Evolutionary conservation across 2,888 invertebrate genomes (phyloP).

Genomic region (Aphodius sticticus): DNA sequence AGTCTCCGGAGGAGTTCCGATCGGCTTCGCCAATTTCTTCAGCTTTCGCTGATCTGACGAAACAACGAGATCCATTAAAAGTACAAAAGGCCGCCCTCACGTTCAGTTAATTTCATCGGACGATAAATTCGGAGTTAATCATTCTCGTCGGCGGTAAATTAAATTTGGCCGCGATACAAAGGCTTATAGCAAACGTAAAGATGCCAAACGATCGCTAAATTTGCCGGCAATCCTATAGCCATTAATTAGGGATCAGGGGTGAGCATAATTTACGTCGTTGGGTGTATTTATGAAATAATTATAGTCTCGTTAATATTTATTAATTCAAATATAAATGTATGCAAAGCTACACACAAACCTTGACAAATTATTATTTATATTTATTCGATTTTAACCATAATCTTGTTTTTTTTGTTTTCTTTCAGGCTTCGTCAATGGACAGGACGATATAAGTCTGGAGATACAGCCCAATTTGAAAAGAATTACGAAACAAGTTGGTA

Average conservation of each 20-base stretch:
- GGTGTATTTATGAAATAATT: background rate
- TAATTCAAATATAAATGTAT: too few species aligned
- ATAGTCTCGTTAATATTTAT: background rate
- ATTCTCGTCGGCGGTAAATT: background rate
- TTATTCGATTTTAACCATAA: too few species aligned
- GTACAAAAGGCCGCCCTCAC: background rate
- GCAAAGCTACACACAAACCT: too few species aligned
- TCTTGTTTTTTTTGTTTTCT: slow-evolving; percentile 6
- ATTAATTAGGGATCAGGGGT: background rate
- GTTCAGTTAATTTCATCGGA: background rate
- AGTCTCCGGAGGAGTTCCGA: background rate
- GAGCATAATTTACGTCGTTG: background rate
- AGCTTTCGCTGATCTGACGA: background rate
- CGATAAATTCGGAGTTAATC: background rate
- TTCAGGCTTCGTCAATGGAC: slow-evolving; percentile 21
- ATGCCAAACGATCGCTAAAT: background rate
- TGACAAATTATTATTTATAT: too few species aligned
- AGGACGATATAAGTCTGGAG: slow-evolving; percentile 62
- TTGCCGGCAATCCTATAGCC: background rate
- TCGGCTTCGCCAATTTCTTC: background rate
- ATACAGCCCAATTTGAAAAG: slow-evolving; percentile 75
- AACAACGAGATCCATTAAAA: slow-evolving; percentile 4
- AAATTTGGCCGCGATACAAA: background rate
- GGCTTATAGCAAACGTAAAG: background rate
- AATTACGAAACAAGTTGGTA: slow-evolving; percentile 78